A percentile compares a stretch with the other conserved stretches of the same genome.
These are phyloP conservation scores for Parochlus steinenii DNA, from an alignment of 2,888 invertebrate genomes.

Conservation along the genomic window DNA sequence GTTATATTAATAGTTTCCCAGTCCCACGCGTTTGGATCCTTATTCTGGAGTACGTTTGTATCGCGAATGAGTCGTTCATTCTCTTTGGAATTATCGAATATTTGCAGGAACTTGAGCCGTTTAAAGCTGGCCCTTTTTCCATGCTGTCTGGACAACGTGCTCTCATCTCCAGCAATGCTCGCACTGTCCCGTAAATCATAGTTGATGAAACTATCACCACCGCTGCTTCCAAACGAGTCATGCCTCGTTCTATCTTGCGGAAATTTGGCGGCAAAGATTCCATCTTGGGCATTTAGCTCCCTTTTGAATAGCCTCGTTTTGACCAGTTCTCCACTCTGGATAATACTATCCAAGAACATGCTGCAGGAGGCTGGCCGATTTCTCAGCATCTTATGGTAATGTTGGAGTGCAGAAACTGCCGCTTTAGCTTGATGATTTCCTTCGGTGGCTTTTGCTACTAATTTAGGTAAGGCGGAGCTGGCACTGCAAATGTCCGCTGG, in stretches of 20 bases:
- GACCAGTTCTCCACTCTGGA: slow-evolving; percentile 37
- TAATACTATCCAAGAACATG: slow-evolving; percentile 64
- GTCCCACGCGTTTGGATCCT: slow-evolving; percentile 76
- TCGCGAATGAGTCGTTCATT: slow-evolving; percentile 57
- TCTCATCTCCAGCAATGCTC: slow-evolving; percentile 1
- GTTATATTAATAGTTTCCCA: slow-evolving; percentile 59
- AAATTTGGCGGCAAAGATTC: slow-evolving; percentile 14
- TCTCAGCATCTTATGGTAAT: slow-evolving; percentile 64
- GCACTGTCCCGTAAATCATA: slow-evolving; percentile 2
- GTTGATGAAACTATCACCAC: slow-evolving; percentile 14
- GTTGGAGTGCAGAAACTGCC: slow-evolving; percentile 63
- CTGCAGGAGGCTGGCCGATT: slow-evolving; percentile 67
- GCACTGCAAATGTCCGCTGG: slow-evolving; percentile 75
- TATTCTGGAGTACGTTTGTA: slow-evolving; percentile 61
- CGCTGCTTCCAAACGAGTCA: slow-evolving; percentile 32
- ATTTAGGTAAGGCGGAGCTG: slow-evolving; percentile 65
- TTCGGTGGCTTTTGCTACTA: slow-evolving; percentile 61
- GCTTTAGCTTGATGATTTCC: slow-evolving; percentile 68
- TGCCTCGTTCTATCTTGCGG: slow-evolving; percentile 27
- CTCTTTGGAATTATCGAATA: slow-evolving; percentile 38
- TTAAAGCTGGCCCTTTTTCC: slow-evolving; percentile 27
- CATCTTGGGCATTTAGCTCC: slow-evolving; percentile 26
- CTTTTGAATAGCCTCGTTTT: slow-evolving; percentile 29
- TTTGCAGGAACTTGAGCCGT: slow-evolving; percentile 33
- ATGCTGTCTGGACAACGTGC: slow-evolving; percentile 1